These are phyloP conservation scores for Numida meleagris DNA, from an alignment of 2,113 vertebrate species.

Conservation along the genomic window DNA sequence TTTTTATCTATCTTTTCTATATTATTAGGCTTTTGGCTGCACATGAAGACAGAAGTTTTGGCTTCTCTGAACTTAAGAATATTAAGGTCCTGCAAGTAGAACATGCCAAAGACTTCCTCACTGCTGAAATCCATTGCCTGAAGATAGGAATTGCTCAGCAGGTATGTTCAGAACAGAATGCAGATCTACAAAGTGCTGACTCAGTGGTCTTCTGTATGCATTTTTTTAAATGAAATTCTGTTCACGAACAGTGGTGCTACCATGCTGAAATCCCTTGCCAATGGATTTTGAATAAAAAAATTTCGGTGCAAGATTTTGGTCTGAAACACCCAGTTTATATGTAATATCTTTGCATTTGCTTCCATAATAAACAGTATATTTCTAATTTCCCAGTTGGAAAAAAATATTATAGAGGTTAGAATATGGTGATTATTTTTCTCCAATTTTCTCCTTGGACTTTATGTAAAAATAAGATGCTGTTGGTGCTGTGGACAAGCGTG, in stretches of 20 bases:
- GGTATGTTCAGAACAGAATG: not conserved
- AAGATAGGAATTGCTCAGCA: not conserved
- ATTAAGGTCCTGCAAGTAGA: not conserved
- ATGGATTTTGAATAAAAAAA: not conserved
- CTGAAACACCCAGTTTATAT: not conserved
- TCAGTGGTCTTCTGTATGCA: not conserved
- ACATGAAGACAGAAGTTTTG: not conserved
- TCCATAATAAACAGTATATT: not conserved
- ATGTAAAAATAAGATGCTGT: not conserved
- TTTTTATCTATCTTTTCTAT: not conserved
- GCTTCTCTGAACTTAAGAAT: not conserved
- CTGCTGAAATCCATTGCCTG: not conserved
- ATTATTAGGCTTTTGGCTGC: not conserved
- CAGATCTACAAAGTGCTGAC: not conserved
- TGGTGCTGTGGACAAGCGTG: slow-evolving; percentile 1
- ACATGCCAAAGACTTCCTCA: not conserved
- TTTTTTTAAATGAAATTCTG: not conserved
- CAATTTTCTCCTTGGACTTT: not conserved
- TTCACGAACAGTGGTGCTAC: not conserved
- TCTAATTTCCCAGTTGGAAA: not conserved
- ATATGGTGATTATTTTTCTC: not conserved
- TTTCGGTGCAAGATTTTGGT: not conserved
- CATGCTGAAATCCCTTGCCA: not conserved
- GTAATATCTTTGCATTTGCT: not conserved
- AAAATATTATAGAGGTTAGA: not conserved